Conservation (phyloP, 2,888 invertebrate species). For the Mythimna vitellina region DNA sequence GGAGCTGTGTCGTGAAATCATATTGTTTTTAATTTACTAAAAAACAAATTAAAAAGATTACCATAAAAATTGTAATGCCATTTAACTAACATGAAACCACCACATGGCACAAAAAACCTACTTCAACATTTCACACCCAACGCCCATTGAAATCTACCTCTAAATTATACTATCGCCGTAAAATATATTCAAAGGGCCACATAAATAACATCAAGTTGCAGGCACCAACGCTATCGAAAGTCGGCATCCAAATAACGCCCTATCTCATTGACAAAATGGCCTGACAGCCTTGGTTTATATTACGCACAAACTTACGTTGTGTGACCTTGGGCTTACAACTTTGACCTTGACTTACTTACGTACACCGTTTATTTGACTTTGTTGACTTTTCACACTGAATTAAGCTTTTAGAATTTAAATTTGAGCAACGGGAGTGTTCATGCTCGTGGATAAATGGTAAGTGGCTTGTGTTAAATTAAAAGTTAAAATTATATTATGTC, state of each 20-base stretch:
- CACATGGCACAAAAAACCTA: conserved; percentile 18
- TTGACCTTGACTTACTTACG: conserved; percentile 74
- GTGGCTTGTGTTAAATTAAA: conserved; percentile 12
- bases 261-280: conserved; percentile 78
- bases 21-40: neutral
- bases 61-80: neutral
- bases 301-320: conserved; percentile 72
- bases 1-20: too few relatives aligned
- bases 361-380: conserved; percentile 63
- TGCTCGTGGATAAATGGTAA: neutral
- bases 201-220: conserved; percentile 62
- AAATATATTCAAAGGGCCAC: conserved; percentile 56
- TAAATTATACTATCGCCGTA: conserved; percentile 35
- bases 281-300: conserved; percentile 73
- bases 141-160: conserved; percentile 43
- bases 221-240: conserved; percentile 53
- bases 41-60: neutral
- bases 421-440: conserved; percentile 42
- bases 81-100: conserved; percentile 5
- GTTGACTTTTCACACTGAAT: conserved; percentile 65
- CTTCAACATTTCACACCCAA: conserved; percentile 13
- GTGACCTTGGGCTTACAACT: conserved; percentile 68
- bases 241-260: conserved; percentile 61
- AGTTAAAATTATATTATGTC: neutral
- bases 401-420: conserved; percentile 58